Base-by-base conservation (phyloP, 2,113 vertebrate genomes). In the Gnathonemus echidnorhynchus region DNA sequence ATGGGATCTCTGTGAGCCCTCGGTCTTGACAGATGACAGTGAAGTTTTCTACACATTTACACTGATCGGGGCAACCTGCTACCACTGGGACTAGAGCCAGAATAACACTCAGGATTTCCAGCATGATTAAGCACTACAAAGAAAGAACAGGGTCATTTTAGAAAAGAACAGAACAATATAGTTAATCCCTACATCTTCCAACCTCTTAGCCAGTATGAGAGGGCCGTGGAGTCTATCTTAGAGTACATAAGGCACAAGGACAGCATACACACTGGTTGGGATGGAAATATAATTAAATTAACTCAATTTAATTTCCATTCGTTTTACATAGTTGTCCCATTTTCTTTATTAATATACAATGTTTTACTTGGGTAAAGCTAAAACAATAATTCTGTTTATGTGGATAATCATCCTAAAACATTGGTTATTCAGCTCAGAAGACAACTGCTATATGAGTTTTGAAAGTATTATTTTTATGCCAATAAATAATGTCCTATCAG, bases 1-100 rank as follows among this genome's bases (percentile, higher is more conserved):
- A 86, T 10, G 94, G 95, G 8, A 95, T 77, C 53, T 74, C 90
- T 45, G 70, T 5, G 88, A 95, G 93, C 9, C 88, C 84, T 80
- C 88, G 91, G 19, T 87, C 49, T 24, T 56, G 86, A 91, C 95
- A 95, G 2, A 0, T 58, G 0, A 94, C 9, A 0, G 56, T 91
- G 52, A 83, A 27, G 39, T 91, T 87, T 52, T 92, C 46, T 49
- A 27, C 77, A 89, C 95, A 95, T 0, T 90, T 66, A 88, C 95
- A 95, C 49, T 42, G 1, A 5, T 85, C 74, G 0, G 94, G 93
- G 88, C 94, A 94, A 39, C 89, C 49, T 86, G 66, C 42, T 8
- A 90, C 62, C 9, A 85, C 24, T 89, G 70, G 53, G 53, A 17
- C 85, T 80, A 89, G 52, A 91, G 50, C 2, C 89, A 92, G 89